A percentile compares a stretch with the other conserved stretches of the same genome.
Conservation (phyloP, 2,888 invertebrate species). For the Creontiades dilutus region DNA sequence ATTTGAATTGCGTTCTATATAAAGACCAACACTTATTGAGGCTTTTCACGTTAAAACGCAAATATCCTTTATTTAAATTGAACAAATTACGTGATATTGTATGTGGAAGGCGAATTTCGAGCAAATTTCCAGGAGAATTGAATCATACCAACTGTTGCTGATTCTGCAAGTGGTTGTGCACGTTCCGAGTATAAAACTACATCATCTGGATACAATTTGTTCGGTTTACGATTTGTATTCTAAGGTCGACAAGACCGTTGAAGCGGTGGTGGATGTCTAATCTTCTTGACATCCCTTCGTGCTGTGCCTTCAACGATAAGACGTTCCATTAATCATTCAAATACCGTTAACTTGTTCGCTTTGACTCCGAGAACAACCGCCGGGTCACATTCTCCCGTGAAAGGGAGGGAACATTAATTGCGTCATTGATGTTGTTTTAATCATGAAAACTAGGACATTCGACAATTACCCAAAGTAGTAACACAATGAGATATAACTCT, state of each 20-base stretch:
- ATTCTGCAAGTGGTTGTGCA: background rate
- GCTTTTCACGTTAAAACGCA: no score
- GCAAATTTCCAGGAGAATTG: background rate
- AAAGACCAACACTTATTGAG: no score
- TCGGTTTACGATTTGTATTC: background rate
- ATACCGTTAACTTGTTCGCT: conserved; percentile 14
- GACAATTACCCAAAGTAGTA: no score
- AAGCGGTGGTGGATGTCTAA: background rate
- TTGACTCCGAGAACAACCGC: conserved; percentile 7
- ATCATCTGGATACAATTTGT: background rate
- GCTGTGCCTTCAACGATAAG: background rate
- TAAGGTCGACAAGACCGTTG: background rate
- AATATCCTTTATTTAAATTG: background rate
- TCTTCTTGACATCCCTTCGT: background rate
- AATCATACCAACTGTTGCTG: background rate
- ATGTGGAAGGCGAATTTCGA: no score
- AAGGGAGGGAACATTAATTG: no score
- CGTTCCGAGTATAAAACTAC: background rate
- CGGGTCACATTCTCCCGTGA: background rate
- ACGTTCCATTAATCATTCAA: conserved; percentile 21
- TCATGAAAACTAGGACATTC: no score
- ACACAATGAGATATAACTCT: no score
- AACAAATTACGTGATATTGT: background rate
- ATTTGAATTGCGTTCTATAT: no score
- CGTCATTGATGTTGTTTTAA: no score